Evolutionary conservation across 2,113 vertebrate genomes (phyloP).

Genomic region (Penelope pileata): DNA sequence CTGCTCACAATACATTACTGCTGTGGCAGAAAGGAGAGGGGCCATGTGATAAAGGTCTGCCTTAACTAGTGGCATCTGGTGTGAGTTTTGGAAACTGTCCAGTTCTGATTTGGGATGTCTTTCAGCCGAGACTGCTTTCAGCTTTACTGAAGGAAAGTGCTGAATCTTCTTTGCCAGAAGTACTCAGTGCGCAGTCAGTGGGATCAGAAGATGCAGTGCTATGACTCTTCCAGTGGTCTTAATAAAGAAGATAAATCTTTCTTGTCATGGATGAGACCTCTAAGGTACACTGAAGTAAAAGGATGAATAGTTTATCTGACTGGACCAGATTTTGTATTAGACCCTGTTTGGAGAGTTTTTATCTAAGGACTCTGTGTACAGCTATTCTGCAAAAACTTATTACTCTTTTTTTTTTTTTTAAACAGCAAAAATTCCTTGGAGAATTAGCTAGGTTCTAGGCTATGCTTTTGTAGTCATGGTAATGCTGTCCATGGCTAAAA

Average conservation of each 20-base stretch:
- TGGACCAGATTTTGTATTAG: neutral
- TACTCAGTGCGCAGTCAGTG: fast-evolving
- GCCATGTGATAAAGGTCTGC: neutral
- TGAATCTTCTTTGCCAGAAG: neutral
- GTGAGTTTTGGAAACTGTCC: neutral
- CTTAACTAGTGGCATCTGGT: neutral
- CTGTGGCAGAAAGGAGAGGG: neutral
- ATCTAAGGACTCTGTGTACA: neutral
- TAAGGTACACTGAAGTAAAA: neutral
- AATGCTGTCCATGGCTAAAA: neutral
- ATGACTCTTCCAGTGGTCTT: neutral
- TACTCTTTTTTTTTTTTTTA: neutral
- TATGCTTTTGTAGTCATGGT: neutral
- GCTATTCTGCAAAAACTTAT: neutral
- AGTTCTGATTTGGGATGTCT: neutral
- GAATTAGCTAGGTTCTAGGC: neutral
- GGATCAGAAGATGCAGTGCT: fast-evolving
- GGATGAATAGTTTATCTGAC: neutral
- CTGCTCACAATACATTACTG: neutral
- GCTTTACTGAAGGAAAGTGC: neutral
- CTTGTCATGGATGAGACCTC: neutral
- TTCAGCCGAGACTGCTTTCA: neutral
- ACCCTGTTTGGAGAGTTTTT: neutral
- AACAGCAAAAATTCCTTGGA: neutral
- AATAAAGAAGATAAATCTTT: neutral